Base-by-base conservation (phyloP, 2,888 invertebrate genomes). In the Harpalus rubripes region DNA sequence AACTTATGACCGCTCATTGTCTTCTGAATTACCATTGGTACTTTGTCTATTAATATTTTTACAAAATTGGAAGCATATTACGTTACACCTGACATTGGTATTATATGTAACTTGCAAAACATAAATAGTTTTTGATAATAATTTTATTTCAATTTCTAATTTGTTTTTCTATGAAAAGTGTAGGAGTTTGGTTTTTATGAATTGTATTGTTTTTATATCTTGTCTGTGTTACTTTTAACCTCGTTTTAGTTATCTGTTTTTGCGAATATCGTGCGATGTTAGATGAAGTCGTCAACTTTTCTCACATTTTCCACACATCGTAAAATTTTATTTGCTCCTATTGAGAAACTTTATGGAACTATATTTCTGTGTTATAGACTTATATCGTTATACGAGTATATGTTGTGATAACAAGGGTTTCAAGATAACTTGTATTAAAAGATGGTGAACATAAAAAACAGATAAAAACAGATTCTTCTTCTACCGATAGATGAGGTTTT, bases 321-420 rank as follows among this genome's bases (percentile, higher is more conserved):
- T 68, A 68, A 68, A 68, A 15, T 68, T 68, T 68, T 68, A 68
- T 68, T 68, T 39, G 68, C 26, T 68, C 32, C 68, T 68, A 39
- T 39, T 39, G 68, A 41, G 39, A 12, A 22, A 68, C 32, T 68
- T 68, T 68, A 68, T 68, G 68, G 32, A 68, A 15, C 68, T 68
- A 68, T 68, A 68, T 68, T 68, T 68, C 32, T 68, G 68, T 68
- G 32, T 68, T 68, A 68, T 68, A 32, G 39, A 7, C 68, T 32
- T 39, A 41, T 68, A 68, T 68, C 39, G 68, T 39, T 15, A 59
- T 22, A n/a, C n/a, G n/a, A n/a, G n/a, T n/a, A 22, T 63, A 26
- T 7, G 63, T 52, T 52, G 10, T 63, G 68, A 68, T 68, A 68
- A 68, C 68, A 68, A 68, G 68, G 68, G 26, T 22, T 26, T 52